A percentile compares a stretch with the other conserved stretches of the same genome.
Evolutionary conservation across 1,140 invertebrate species (phyloP).

Genomic region (Zaprionus capensis): DNA sequence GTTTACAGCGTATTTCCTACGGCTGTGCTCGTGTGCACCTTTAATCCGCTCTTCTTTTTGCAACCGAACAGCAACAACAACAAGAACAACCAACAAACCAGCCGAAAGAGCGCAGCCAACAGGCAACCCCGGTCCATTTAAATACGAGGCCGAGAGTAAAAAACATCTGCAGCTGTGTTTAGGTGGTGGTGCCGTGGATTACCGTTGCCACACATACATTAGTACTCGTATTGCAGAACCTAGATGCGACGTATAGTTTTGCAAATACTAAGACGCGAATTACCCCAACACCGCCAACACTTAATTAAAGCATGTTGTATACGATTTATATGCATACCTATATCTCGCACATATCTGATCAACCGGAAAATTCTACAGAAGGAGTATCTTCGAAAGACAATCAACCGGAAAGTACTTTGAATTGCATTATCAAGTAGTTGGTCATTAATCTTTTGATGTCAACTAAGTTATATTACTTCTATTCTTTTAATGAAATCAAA

Average conservation of each 20-base stretch:
- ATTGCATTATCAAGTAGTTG: neutral
- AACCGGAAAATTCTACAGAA: neutral
- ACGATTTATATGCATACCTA: neutral
- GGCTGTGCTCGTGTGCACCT: constrained; percentile 79
- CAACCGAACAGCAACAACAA: constrained; percentile 57
- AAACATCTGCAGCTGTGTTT: constrained; percentile 79
- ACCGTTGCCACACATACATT: constrained; percentile 39
- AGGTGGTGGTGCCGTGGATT: constrained; percentile 58
- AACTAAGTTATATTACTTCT: neutral
- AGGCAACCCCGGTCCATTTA: constrained; percentile 69
- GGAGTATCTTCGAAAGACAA: neutral
- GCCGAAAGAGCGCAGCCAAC: constrained; percentile 68
- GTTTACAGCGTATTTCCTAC: constrained; percentile 82
- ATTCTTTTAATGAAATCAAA: too few species aligned
- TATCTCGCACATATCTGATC: constrained; percentile 1
- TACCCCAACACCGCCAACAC: constrained; percentile 10
- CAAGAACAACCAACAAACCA: constrained; percentile 45
- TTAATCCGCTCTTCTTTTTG: constrained; percentile 77
- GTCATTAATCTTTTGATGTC: neutral
- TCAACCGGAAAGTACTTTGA: neutral
- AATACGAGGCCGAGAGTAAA: constrained; percentile 76
- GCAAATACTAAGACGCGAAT: constrained; percentile 1
- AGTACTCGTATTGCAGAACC: neutral
- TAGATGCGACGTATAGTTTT: neutral
- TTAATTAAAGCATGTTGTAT: constrained; percentile 3